A percentile compares a stretch with the other conserved stretches of the same genome.
Evolutionary conservation across 2,113 vertebrate genomes (phyloP).

Genomic region (Ictalurus furcatus): DNA sequence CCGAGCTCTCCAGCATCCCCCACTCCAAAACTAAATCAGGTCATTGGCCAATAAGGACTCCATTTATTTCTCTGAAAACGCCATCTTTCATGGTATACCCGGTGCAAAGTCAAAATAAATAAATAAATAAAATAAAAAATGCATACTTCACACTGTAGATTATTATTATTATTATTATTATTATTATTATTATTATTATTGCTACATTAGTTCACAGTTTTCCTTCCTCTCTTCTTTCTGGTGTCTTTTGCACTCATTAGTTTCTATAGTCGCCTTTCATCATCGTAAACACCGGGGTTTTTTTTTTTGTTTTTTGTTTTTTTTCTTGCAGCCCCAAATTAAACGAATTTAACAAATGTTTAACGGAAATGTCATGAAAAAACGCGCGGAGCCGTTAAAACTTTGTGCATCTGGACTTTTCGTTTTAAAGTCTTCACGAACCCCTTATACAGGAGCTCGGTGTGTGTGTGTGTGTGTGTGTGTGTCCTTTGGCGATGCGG

Average conservation of each 20-base stretch:
- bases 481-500: neutral
- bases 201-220: neutral
- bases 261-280: neutral
- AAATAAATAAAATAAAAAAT: neutral
- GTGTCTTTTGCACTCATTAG: neutral
- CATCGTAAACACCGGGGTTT: neutral
- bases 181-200: neutral
- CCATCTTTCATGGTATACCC: constrained; percentile 1
- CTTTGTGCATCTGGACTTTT: neutral
- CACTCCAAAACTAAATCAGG: constrained; percentile 62
- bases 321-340: neutral
- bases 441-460: neutral
- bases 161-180: neutral
- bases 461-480: neutral
- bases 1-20: constrained; percentile 52
- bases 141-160: neutral
- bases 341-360: neutral
- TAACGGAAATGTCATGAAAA: neutral
- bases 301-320: too few relatives aligned
- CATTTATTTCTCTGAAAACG: constrained; percentile 51
- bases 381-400: neutral
- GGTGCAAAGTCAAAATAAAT: neutral
- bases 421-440: neutral
- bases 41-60: constrained; percentile 62
- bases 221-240: neutral